These are phyloP conservation scores for Medauroidea extradentata DNA, from an alignment of 1,140 invertebrate species.

Conservation along the genomic window DNA sequence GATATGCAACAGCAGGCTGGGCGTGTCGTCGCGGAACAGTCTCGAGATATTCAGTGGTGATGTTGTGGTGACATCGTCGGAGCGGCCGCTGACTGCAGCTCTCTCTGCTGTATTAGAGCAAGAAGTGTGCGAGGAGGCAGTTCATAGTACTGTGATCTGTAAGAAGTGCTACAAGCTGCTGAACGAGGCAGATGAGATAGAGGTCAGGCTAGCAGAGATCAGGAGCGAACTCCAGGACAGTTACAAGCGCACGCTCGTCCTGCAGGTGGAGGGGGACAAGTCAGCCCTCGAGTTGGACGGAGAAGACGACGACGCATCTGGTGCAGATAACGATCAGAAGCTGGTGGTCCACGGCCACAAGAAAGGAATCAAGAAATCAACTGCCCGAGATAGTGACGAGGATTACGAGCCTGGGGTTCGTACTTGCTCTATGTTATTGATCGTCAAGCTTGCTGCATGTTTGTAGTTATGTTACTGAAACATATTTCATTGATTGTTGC, in stretches of 20 bases:
- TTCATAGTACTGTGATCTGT: slow-evolving; percentile 53
- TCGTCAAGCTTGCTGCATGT: neutral
- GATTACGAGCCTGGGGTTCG: slow-evolving; percentile 11
- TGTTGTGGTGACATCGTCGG: slow-evolving; percentile 31
- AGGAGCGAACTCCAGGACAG: slow-evolving; percentile 44
- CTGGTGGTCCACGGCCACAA: neutral
- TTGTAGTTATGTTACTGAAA: neutral
- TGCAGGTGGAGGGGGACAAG: slow-evolving; percentile 4
- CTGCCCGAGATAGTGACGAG: slow-evolving; percentile 9
- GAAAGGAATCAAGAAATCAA: slow-evolving; percentile 1
- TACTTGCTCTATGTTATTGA: neutral
- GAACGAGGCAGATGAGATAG: slow-evolving; percentile 56
- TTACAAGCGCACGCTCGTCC: slow-evolving; percentile 43
- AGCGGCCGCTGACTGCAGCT: slow-evolving; percentile 43
- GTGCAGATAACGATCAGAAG: slow-evolving; percentile 8
- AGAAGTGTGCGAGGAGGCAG: slow-evolving; percentile 44
- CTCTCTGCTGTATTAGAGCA: slow-evolving; percentile 49
- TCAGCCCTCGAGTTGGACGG: neutral
- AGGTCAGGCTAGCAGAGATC: slow-evolving; percentile 46
- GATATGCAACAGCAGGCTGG: slow-evolving; percentile 13
- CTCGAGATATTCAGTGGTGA: slow-evolving; percentile 10
- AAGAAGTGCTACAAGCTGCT: slow-evolving; percentile 60
- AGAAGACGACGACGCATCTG: slow-evolving; percentile 8
- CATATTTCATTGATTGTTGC: neutral
- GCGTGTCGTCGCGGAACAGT: slow-evolving; percentile 15